Evolutionary conservation across 2,888 invertebrate genomes (phyloP), one percentile per base, ranked within the genome.

Genomic region (Zygothrica quintamaculata): DNA sequence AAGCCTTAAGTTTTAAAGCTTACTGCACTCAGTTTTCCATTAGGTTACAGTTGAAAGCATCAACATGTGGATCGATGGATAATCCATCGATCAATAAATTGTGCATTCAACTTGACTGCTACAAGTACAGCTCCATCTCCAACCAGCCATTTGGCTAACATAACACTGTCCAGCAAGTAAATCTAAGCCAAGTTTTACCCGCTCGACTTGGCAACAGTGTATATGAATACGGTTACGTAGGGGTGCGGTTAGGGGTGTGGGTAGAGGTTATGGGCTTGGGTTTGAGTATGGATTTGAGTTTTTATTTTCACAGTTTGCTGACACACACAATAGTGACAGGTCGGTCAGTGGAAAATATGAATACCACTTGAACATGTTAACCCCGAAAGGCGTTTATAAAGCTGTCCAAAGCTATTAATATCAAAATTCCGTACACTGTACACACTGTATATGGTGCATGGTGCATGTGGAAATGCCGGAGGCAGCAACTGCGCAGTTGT

Each of bases 331-430:
- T 75, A 84, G 88, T 87, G 82, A 84, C 82, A 85, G 82, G 82
- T 84, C 88, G 82, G 88, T 87, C 82, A 84, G 82, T 87, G 88
- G 82, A 84, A 84, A 84, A 84, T 84, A 87, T 84, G 82, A 84
- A 84, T 84, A 87, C 77, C 82, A 84, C 88, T 84, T 84, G 82
- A 87, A 74, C 86, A 84, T 84, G 82, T 84, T 84, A 85, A 87
- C 82, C 82, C 82, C 87, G 84, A 84, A 84, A 84, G 88, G 88
- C 82, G 88, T 84, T 84, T 84, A 87, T 87, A 84, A 84, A 87
- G 74, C 88, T 84, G 82, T 84, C 88, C 86, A 87, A 87, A 80
- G 86, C 88, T 86, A 87, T 84, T 84, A 84, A 84, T 84, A 84
- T 84, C 82, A 84, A 87, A 87, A 87, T 86, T 80, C 87, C 62